Evolutionary conservation across 2,888 invertebrate species (phyloP), one percentile per base, ranked within the genome.

Genomic region (Meteorus cinctellus): DNA sequence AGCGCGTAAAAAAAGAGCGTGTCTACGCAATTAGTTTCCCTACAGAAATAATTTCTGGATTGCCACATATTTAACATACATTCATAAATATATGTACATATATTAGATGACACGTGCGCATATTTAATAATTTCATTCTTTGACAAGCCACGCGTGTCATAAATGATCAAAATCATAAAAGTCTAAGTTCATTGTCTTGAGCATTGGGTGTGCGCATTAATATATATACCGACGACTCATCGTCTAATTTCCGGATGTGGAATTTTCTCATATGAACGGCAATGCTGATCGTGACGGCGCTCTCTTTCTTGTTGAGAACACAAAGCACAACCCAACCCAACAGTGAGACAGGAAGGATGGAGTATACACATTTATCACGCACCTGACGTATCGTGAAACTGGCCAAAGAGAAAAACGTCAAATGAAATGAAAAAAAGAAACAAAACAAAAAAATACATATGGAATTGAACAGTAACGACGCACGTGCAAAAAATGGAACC

Each of bases 171-270:
- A 67, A 72, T 72, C 75, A 70, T 41, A 27, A 70, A 41, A 72
- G 66, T 72, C 67, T 72, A 67, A 55, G 67, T 76, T 76, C 75
- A 76, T 76, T 76, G 72, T 75, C 75, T 75, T 60, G 16, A 63
- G 6, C 27, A 14, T 48, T 55, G 63, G 67, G 67, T 29, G 67
- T 60, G 67, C 67, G 8, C 5, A 62, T 60, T 27, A 3, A 27
- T 55, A 55, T 19, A 55, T 55, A 55, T 55, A 55, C 55, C 41
- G 29, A 60, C 75, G 36, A 75, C 48, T 75, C 71, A 75, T 75
- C 71, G 66, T 71, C 19, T 62, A 27, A n/a, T 62, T 76, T 76
- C 71, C 75, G 72, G 66, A 60, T 45, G 36, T 66, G 62, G 62
- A 76, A 72, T 71, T 75, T 72, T 72, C 65, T 66, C 65, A 67